Evolutionary conservation across 2,888 invertebrate species (phyloP), one percentile per base, ranked within the genome.

Genomic region (Athetis lepigone): DNA sequence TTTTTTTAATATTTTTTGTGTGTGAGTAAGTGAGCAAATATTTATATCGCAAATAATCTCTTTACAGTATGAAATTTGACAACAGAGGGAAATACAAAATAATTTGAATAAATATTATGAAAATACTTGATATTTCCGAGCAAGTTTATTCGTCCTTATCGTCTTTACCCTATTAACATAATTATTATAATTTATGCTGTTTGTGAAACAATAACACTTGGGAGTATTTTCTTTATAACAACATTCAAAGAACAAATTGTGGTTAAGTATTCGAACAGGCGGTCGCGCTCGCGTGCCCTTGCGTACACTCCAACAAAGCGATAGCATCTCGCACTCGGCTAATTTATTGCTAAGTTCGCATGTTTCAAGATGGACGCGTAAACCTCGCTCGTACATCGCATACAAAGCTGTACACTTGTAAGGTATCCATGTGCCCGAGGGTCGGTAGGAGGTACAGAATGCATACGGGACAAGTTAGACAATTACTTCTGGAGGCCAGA

Each of bases 221-320:
- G n/a, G 19, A 36, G 21, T 47, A 16, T 67, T 42, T 51, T 46
- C 27, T 47, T 40, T 37, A 3, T 1, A 42, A 36, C 27, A 64
- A 67, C 42, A 42, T 47, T 36, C 67, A 47, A 64, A 47, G 27
- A 57, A 47, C 13, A 16, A 46, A 42, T 40, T 46, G 8, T 42
- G 29, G 54, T 13, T 37, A 33, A 8, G 29, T 29, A 29, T 33
- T 33, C 29, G 2, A 29, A 2, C 1, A 1, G 33, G n/a, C n/a
- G n/a, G n/a, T n/a, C n/a, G n/a, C n/a, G n/a, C n/a, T n/a, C n/a
- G n/a, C n/a, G n/a, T n/a, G n/a, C n/a, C n/a, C n/a, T n/a, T n/a
- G 8, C n/a, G n/a, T 19, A 7, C 23, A 7, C 16, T 56, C 7
- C 0, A 6, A 25, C 9, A 18, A n/a, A 7, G 11, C 9, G 27